Base-by-base conservation (phyloP, 1,140 invertebrate species). In the Pseudomyrmex pallidus region DNA sequence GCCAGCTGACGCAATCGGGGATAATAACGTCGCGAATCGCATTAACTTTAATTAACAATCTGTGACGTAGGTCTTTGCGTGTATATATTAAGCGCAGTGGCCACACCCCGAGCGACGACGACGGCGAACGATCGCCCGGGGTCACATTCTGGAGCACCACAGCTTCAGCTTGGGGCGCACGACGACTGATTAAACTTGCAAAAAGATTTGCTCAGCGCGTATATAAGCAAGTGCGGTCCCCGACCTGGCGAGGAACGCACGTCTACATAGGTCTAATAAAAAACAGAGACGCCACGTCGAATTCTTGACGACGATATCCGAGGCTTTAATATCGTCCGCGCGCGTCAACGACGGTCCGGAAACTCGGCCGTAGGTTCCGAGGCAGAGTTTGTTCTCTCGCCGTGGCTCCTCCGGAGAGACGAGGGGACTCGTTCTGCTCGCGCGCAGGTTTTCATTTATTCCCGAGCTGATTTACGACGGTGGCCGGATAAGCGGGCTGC, bases 31-130 rank as follows among this genome's bases (percentile, higher is more conserved):
- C 83, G 62, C 62, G 61, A 83, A 74, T 78, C 72, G 86, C 89
- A 86, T 88, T 90, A 91, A 90, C 88, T 91, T 91, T 91, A 91
- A 91, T 91, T 90, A 91, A 90, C 86, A 88, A 88, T 87, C 85
- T 85, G 35, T 35, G 84, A 89, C 87, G 83, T 78, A 82, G 83
- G 62, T 89, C 77, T 89, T 89, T 78, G 77, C 64, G 67, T 61
- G 78, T 20, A 72, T 63, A 73, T 86, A 86, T 90, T 86, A 89
- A 86, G 72, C 80, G 35, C n/a, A 20, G 25, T 44, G 48, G 56
- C 54, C 61, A 61, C 48, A 57, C 52, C 35, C 54, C 57, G 44
- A 59, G 46, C 66, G 54, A 59, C 66, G 12, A 78, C 44, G 44
- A 72, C 66, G 44, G 54, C 46, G 25, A 80, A 70, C 4, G 66